Evolutionary conservation across 2,888 invertebrate species (phyloP).

Genomic region (Nebria salina): DNA sequence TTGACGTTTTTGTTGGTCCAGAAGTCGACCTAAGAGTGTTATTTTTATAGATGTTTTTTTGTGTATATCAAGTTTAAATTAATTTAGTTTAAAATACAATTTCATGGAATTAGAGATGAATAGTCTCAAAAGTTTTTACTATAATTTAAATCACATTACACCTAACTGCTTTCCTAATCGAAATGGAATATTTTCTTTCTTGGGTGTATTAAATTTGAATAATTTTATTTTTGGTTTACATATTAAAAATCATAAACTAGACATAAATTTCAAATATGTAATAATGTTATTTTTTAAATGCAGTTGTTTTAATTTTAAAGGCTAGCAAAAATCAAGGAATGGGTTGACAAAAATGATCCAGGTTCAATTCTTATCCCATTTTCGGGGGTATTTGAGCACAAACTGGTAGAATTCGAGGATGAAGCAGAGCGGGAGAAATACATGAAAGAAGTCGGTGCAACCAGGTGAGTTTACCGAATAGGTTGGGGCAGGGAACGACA

Average conservation of each 20-base stretch:
- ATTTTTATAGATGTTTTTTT: no score
- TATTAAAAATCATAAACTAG: no score
- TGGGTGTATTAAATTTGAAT: no score
- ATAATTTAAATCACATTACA: background rate
- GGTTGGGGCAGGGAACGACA: constrained; percentile 18
- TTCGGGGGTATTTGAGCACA: constrained; percentile 90
- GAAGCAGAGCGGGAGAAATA: constrained; percentile 79
- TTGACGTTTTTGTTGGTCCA: no score
- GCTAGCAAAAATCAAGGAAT: constrained; percentile 96
- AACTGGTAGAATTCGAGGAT: constrained; percentile 84
- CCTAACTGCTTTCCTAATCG: background rate
- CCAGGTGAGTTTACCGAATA: constrained; percentile 69
- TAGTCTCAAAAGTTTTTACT: background rate
- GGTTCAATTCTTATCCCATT: constrained; percentile 95
- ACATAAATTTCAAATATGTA: no score
- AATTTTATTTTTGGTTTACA: no score
- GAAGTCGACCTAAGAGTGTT: no score
- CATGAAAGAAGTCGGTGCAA: constrained; percentile 82
- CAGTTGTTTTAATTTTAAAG: constrained; percentile 61
- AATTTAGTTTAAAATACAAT: background rate
- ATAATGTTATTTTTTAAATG: background rate
- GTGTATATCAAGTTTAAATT: no score
- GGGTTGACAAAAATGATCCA: constrained; percentile 97
- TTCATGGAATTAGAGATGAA: constrained; percentile 7
- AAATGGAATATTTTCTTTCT: no score